Conservation (phyloP, 2,113 vertebrate genomes). For the Paramormyrops kingsleyae region DNA sequence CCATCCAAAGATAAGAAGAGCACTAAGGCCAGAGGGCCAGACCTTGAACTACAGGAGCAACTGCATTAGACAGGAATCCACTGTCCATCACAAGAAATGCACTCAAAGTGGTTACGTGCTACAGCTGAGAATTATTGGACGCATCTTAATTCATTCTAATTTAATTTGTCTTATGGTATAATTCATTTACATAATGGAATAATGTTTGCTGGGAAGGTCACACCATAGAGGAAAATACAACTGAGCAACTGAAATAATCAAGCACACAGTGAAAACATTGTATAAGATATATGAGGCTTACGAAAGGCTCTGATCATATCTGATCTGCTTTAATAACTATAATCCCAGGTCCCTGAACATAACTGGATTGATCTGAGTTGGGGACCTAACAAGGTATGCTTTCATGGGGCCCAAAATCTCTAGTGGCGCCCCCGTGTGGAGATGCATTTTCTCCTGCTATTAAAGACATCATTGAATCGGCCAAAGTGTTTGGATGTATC, state of each 20-base stretch:
- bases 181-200: neutral
- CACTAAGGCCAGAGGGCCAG: neutral
- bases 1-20: neutral
- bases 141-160: neutral
- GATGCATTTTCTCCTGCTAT: neutral
- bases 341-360: neutral
- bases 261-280: neutral
- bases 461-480: neutral
- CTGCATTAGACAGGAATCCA: neutral
- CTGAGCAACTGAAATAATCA: neutral
- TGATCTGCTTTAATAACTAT: no score
- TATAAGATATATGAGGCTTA: neutral
- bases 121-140: neutral
- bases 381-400: neutral
- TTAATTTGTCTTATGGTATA: neutral
- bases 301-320: neutral
- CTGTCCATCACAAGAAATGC: neutral
- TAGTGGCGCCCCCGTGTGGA: neutral
- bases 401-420: neutral
- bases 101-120: neutral
- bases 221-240: neutral
- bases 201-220: neutral
- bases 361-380: neutral
- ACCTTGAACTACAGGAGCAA: neutral
- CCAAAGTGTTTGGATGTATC: neutral